Evolutionary conservation across 2,888 invertebrate genomes (phyloP).

Genomic region (Eristalis arbustorum): DNA sequence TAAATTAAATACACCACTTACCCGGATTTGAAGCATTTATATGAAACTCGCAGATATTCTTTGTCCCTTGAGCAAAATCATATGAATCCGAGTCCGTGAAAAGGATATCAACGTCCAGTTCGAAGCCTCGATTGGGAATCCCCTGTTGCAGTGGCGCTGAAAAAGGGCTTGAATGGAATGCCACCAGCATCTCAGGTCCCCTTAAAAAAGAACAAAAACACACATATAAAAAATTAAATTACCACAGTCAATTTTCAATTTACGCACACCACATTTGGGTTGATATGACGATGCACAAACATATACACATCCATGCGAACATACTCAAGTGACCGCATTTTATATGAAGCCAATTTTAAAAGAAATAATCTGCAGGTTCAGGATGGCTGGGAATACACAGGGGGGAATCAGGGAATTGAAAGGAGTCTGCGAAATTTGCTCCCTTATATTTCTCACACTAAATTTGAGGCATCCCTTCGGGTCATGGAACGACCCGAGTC

Average conservation of each 20-base stretch:
- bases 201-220: constrained; percentile 75
- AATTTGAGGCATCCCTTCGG: constrained; percentile 28
- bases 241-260: constrained; percentile 20
- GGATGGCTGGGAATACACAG: background rate
- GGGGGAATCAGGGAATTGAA: background rate
- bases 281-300: constrained; percentile 24
- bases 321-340: constrained; percentile 33
- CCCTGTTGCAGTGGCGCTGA: constrained; percentile 88
- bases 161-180: constrained; percentile 92
- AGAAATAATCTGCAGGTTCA: constrained; percentile 24
- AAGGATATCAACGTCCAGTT: constrained; percentile 92
- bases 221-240: constrained; percentile 28
- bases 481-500: constrained; percentile 47
- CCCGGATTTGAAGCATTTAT: constrained; percentile 86
- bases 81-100: constrained; percentile 93
- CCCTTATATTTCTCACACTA: constrained; percentile 36
- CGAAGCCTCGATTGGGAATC: constrained; percentile 88
- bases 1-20: constrained; percentile 71
- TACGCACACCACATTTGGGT: constrained; percentile 17
- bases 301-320: background rate
- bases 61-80: constrained; percentile 86
- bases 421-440: constrained; percentile 33
- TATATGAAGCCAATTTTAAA: constrained; percentile 39
- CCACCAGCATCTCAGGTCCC: constrained; percentile 92
- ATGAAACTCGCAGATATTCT: constrained; percentile 85